These are phyloP conservation scores for Nomada ruficornis DNA, from an alignment of 2,888 invertebrate species.

Conservation along the genomic window DNA sequence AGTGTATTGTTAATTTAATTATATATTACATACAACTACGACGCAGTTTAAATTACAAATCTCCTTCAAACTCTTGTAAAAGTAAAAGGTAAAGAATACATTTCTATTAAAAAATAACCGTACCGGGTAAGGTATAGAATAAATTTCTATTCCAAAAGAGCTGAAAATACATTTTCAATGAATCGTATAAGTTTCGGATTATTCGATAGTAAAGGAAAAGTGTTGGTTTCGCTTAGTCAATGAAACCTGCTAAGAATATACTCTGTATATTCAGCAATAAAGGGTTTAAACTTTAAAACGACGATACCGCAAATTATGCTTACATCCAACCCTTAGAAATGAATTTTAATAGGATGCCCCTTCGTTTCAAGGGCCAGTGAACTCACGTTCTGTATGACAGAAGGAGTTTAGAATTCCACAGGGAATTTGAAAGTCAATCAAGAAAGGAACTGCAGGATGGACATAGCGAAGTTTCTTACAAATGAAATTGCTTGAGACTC, in stretches of 20 bases:
- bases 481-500: constrained; percentile 5
- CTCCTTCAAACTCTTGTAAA: no score
- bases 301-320: constrained; percentile 5
- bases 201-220: not conserved
- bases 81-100: no score
- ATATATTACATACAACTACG: no score
- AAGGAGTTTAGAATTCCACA: not conserved
- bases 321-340: not conserved
- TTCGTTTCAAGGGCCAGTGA: constrained; percentile 1
- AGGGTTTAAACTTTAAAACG: not conserved
- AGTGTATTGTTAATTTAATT: no score
- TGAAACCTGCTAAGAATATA: no score
- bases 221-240: no score
- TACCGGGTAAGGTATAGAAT: no score
- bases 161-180: not conserved
- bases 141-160: no score
- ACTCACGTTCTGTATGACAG: not conserved
- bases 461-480: not conserved
- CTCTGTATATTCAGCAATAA: not conserved
- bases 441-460: not conserved
- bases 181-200: not conserved
- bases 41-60: no score
- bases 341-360: not conserved
- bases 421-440: constrained; percentile 10
- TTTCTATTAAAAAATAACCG: no score